A percentile compares a stretch with the other conserved stretches of the same genome.
phyloP scores from a whole-genome alignment of 1,140 invertebrate genomes.

The Trachymyrmex cornetzi region DNA sequence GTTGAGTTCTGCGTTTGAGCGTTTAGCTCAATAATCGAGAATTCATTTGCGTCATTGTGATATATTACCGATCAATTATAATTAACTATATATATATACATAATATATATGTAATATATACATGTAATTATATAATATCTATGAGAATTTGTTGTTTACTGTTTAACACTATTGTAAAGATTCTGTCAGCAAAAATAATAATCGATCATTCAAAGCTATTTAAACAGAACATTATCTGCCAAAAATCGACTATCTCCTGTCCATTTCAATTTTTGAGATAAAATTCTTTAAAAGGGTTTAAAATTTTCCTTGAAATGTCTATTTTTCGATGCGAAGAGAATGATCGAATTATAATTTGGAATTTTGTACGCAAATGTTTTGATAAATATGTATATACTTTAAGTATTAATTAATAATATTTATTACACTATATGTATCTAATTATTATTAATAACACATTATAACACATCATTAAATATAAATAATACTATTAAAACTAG shows the following conservation, averaged over 20 bases:
- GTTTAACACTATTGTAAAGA: background rate
- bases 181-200: background rate
- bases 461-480: background rate
- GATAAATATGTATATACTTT: background rate
- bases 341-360: no score
- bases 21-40: background rate
- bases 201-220: background rate
- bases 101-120: background rate
- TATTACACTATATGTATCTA: background rate
- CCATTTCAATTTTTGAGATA: no score
- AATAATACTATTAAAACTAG: background rate
- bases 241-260: no score
- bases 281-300: no score
- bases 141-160: background rate
- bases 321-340: no score
- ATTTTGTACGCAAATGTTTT: no score
- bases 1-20: conserved; percentile 22
- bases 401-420: background rate
- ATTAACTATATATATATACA: background rate
- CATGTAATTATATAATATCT: background rate
- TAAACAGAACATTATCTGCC: no score
- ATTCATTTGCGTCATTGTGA: background rate
- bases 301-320: no score
- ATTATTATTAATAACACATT: background rate
- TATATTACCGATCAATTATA: background rate